phyloP scores from a whole-genome alignment of 2,797 vertebrate species.

The Poliocrania exsul region DNA sequence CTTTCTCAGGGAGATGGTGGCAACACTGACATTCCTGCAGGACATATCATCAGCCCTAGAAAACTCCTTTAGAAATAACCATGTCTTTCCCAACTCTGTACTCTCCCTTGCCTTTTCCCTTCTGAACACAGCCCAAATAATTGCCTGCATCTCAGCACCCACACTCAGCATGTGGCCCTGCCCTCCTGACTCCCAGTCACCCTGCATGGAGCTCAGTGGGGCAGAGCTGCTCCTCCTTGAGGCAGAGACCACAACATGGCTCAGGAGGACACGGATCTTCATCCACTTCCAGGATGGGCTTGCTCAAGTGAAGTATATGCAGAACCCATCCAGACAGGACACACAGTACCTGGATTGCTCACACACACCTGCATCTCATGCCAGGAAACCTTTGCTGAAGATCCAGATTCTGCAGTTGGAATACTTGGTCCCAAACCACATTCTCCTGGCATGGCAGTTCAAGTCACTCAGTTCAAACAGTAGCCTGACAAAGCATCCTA shows the following conservation, averaged over 20 bases:
- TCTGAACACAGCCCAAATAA: neutral
- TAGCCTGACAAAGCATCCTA: neutral
- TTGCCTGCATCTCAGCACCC: neutral
- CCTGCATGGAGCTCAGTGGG: accelerated
- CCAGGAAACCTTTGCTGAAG: neutral
- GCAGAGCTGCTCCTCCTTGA: neutral
- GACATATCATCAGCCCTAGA: neutral
- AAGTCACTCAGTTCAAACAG: neutral
- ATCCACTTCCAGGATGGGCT: neutral
- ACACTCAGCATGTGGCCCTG: accelerated
- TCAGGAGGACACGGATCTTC: neutral
- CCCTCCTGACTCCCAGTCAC: neutral
- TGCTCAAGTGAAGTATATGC: neutral
- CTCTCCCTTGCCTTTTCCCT: neutral
- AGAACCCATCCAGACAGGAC: accelerated
- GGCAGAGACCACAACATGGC: accelerated
- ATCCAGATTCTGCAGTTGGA: neutral
- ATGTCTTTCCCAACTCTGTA: neutral
- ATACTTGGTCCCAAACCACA: neutral
- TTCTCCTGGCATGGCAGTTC: neutral
- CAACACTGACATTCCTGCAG: neutral
- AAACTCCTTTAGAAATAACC: neutral
- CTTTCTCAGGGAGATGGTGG: neutral
- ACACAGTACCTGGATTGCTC: neutral
- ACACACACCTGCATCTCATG: neutral